Evolutionary conservation across 2,888 invertebrate genomes (phyloP), one percentile per base, ranked within the genome.

Genomic region (Dryadula phaetusa): DNA sequence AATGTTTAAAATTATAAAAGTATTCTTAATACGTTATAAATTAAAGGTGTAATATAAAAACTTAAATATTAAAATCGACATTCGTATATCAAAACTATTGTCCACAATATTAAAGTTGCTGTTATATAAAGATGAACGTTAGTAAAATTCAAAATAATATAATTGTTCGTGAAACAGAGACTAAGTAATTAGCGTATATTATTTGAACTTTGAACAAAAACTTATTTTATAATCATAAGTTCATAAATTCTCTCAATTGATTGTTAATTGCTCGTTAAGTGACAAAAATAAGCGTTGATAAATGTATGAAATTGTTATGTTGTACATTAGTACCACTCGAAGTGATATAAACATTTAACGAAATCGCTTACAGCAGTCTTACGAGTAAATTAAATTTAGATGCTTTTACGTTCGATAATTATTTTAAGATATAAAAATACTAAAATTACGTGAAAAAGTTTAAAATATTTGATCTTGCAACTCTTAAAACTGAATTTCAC

Each of bases 331-430:
- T 76, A 77, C 75, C 77, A 78, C 79, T 77, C 69, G 67, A 34
- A 78, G 76, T 76, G 77, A 77, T 70, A 78, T 78, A 72, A 67
- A 66, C 49, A 54, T 47, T 34, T 46, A 65, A 64, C 61, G 73
- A 76, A 73, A 73, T 76, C 70, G 60, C 60, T 60, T 60, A 56
- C 10, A 60, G 60, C 60, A 60, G 60, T 60, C 60, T 60, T 60
- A 46, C 28, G 32, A 25, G 28, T 44, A 32, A 28, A 32, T 46
- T 22, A 6, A 42, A 22, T 46, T 32, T 20, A 46, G 60, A 60
- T 32, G 44, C 60, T 32, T 32, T 60, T 46, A 32, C 44, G 42
- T 44, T 18, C 10, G 6, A 44, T 7, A 25, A 44, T 16, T n/a
- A 18, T 44, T 47, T 22, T 22, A 47, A 20, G 2, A 1, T 8